Percentiles rank a stretch among this genome's conserved stretches.
Evolutionary conservation across 2,888 invertebrate genomes (phyloP).

Genomic region (Cenopis cana): DNA sequence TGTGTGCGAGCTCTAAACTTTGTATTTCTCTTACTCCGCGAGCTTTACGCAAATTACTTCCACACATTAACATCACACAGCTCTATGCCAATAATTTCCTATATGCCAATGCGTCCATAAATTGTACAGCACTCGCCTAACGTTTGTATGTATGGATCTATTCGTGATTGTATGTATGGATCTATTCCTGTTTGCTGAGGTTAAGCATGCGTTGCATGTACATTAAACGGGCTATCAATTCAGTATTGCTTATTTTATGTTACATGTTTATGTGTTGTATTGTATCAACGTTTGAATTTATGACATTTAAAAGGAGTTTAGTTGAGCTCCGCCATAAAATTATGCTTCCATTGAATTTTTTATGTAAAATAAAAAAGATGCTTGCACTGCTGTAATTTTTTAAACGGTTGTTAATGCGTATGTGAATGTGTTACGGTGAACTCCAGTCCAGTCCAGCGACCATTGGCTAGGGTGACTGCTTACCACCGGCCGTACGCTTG

Average conservation of each 20-base stretch:
- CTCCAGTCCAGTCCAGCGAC: too few relatives aligned
- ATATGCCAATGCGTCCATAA: constrained; percentile 5
- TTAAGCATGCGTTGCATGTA: constrained; percentile 33
- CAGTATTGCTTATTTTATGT: constrained; percentile 6
- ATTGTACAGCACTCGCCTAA: constrained; percentile 2
- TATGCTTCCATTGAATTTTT: too few relatives aligned
- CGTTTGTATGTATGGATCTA: background rate
- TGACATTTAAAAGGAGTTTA: background rate
- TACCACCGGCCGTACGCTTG: too few relatives aligned
- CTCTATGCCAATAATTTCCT: constrained; percentile 27
- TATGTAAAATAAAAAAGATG: too few relatives aligned
- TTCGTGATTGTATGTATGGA: constrained; percentile 10
- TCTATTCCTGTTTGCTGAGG: constrained; percentile 37
- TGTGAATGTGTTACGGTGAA: too few relatives aligned
- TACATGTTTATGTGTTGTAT: constrained; percentile 8
- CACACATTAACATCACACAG: constrained; percentile 3
- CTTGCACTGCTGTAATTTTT: too few relatives aligned
- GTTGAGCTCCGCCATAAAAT: too few relatives aligned
- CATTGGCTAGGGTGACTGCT: too few relatives aligned
- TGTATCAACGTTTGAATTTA: background rate
- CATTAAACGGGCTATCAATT: constrained; percentile 29
- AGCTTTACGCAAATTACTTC: constrained; percentile 3
- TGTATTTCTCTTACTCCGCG: background rate
- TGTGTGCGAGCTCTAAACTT: background rate
- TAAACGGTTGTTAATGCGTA: too few relatives aligned